Percentiles rank a stretch among this genome's conserved stretches.
phyloP scores from a whole-genome alignment of 2,113 vertebrate genomes.

The Mus musculus region DNA sequence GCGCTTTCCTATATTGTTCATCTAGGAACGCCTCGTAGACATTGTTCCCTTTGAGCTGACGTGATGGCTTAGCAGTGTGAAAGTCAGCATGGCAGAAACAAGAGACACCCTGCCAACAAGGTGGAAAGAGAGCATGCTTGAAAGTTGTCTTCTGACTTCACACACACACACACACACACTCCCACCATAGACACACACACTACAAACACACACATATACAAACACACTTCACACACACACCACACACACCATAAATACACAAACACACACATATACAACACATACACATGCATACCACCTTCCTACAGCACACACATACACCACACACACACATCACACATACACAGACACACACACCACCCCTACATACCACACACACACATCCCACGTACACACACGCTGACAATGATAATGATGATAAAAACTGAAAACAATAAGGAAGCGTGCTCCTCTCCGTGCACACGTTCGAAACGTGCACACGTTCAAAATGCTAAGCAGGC shows the following conservation, averaged over 20 bases:
- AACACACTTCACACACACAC: no score
- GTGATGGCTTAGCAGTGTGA: no score
- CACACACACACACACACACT: neutral
- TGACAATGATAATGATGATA: neutral
- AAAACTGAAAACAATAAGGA: neutral
- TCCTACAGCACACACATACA: neutral
- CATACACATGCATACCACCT: neutral
- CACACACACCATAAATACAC: neutral
- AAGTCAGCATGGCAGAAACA: neutral
- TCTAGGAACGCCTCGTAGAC: constrained; percentile 6
- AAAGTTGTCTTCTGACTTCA: neutral
- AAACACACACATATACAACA: neutral
- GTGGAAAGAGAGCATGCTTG: neutral
- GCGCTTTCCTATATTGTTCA: neutral
- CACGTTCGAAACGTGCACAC: neutral
- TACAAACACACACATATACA: neutral
- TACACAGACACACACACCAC: neutral
- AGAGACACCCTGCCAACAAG: neutral
- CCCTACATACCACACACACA: neutral
- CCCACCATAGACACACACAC: neutral
- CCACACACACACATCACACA: neutral
- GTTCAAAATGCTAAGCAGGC: neutral
- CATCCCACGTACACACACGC: neutral
- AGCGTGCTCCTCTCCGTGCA: neutral
- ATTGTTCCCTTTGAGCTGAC: neutral